A percentile compares a stretch with the other conserved stretches of the same genome.
Evolutionary conservation across 2,113 vertebrate species (phyloP).

Genomic region (Raphicerus campestris): DNA sequence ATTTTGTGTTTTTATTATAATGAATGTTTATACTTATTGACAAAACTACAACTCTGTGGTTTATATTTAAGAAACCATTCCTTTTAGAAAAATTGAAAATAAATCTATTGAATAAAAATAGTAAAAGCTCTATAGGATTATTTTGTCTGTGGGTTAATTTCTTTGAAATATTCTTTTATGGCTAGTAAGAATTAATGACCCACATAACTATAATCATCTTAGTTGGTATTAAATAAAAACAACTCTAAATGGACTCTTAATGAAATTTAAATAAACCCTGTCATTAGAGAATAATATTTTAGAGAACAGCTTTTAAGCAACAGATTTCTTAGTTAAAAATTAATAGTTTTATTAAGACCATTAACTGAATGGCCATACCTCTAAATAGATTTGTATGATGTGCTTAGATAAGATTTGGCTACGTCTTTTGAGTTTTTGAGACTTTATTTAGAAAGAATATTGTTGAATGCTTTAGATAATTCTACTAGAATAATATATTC

Average conservation of each 20-base stretch:
- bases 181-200: constrained; percentile 83
- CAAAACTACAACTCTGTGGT: neutral
- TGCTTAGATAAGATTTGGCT: constrained; percentile 13
- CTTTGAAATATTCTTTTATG: constrained; percentile 81
- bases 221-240: constrained; percentile 87
- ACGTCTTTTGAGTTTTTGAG: constrained; percentile 29
- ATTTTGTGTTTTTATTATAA: neutral
- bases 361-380: constrained; percentile 29
- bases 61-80: constrained; percentile 12
- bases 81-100: constrained; percentile 68
- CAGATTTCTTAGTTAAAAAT: constrained; percentile 51
- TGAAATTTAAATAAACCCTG: constrained; percentile 79
- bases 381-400: constrained; percentile 24
- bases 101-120: constrained; percentile 61
- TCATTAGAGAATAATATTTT: constrained; percentile 68
- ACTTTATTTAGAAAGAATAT: constrained; percentile 47
- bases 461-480: constrained; percentile 63
- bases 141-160: constrained; percentile 69
- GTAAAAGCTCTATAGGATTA: constrained; percentile 67
- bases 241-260: constrained; percentile 82
- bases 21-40: neutral
- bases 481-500: constrained; percentile 34
- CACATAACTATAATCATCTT: constrained; percentile 95
- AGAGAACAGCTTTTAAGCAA: constrained; percentile 64
- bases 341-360: neutral